Percentiles rank a stretch among this genome's conserved stretches.
phyloP scores from a whole-genome alignment of 2,113 vertebrate genomes.

The Nerophis ophidion region DNA sequence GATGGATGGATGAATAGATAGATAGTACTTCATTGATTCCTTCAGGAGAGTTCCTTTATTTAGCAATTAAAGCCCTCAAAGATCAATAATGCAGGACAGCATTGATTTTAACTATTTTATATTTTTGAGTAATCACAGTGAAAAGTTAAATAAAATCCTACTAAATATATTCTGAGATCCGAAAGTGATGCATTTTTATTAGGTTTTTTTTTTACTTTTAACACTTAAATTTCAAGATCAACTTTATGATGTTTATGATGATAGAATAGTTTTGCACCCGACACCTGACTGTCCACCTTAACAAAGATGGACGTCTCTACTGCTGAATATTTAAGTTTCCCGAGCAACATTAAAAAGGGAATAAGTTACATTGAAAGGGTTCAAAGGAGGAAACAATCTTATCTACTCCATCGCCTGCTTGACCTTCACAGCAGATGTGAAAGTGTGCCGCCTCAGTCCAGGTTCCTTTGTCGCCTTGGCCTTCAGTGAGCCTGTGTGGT shows the following conservation, averaged over 20 bases:
- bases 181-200: too few species aligned
- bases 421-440: conserved; percentile 57
- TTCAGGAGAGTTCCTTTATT: too few species aligned
- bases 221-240: too few species aligned
- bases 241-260: conserved; percentile 2
- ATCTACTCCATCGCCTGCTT: conserved; percentile 31
- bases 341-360: conserved; percentile 38
- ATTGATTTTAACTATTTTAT: too few species aligned
- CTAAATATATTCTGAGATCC: too few species aligned
- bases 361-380: conserved; percentile 39
- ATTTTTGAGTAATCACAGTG: too few species aligned
- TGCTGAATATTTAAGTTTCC: conserved; percentile 10
- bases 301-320: conserved; percentile 43
- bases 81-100: too few species aligned
- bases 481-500: conserved; percentile 43
- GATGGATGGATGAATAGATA: too few species aligned
- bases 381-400: conserved; percentile 20
- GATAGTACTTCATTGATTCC: too few species aligned
- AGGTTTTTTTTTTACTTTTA: too few species aligned
- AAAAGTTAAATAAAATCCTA: too few species aligned
- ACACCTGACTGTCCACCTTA: conserved; percentile 33
- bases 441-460: conserved; percentile 43
- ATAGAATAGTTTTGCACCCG: conserved; percentile 34
- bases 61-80: too few species aligned
- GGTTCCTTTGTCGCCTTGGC: conserved; percentile 47